These are phyloP conservation scores for Brassicogethes aeneus DNA, from an alignment of 2,888 invertebrate species.

Conservation along the genomic window DNA sequence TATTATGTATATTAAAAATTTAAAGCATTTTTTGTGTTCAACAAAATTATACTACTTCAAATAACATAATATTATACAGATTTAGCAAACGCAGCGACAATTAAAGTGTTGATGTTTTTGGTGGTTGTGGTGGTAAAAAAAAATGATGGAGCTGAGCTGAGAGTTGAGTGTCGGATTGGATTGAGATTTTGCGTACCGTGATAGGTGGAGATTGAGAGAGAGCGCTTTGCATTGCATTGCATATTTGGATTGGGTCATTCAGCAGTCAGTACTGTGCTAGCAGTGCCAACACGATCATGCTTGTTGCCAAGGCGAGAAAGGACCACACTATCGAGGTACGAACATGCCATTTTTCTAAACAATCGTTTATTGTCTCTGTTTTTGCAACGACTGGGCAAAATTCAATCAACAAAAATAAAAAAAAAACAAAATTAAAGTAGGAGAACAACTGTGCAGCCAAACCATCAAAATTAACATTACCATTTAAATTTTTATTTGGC, in stretches of 20 bases:
- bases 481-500: slow-evolving; percentile 20
- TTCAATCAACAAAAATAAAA: slow-evolving; percentile 16
- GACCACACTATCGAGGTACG: slow-evolving; percentile 40
- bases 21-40: too few species aligned
- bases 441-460: slow-evolving; percentile 4
- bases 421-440: not conserved
- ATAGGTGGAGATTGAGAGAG: slow-evolving; percentile 15
- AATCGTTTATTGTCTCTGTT: slow-evolving; percentile 29
- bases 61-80: too few species aligned
- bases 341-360: slow-evolving; percentile 41
- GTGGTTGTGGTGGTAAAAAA: too few species aligned
- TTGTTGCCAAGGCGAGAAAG: slow-evolving; percentile 41
- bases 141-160: too few species aligned
- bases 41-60: too few species aligned
- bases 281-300: slow-evolving; percentile 42
- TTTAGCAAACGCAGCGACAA: too few species aligned
- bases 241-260: too few species aligned
- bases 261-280: slow-evolving; percentile 37
- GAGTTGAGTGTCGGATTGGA: too few species aligned
- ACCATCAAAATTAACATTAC: slow-evolving; percentile 35
- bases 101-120: too few species aligned
- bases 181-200: slow-evolving; percentile 35
- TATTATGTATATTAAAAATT: too few species aligned
- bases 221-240: not conserved
- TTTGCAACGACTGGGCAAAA: slow-evolving; percentile 34